Conservation (phyloP, 2,888 invertebrate species). For the Temnothorax unifasciatus region DNA sequence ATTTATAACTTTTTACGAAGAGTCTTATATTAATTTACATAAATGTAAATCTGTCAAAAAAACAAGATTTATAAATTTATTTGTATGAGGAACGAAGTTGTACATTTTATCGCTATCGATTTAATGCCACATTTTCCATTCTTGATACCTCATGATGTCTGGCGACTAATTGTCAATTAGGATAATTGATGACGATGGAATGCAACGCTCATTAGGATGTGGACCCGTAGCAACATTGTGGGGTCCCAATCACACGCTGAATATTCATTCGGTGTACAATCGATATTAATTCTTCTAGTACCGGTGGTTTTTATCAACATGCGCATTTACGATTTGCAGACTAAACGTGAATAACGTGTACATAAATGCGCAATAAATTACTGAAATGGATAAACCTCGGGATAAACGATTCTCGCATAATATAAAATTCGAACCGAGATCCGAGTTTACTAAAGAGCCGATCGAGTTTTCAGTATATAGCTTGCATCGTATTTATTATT, state of each 20-base stretch:
- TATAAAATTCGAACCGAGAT: conserved; percentile 13
- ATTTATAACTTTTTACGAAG: background rate
- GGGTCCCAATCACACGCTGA: conserved; percentile 56
- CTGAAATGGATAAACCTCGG: background rate
- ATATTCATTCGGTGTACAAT: conserved; percentile 64
- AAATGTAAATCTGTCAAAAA: conserved; percentile 7
- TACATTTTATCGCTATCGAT: conserved; percentile 23
- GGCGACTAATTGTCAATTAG: conserved; percentile 62
- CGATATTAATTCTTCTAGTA: conserved; percentile 53
- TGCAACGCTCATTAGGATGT: conserved; percentile 40
- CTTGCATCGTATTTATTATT: conserved; percentile 2
- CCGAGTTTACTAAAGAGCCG: background rate
- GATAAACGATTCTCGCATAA: conserved; percentile 18
- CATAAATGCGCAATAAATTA: conserved; percentile 44
- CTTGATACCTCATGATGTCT: conserved; percentile 46
- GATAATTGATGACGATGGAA: conserved; percentile 57
- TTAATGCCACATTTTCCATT: conserved; percentile 44
- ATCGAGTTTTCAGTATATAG: background rate
- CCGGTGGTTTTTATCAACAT: conserved; percentile 42
- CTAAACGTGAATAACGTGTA: conserved; percentile 30
- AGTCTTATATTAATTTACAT: background rate
- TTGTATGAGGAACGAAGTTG: background rate
- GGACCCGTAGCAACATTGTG: conserved; percentile 41
- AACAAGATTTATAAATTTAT: conserved; percentile 2
- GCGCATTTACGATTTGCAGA: conserved; percentile 28